These are phyloP conservation scores for Agriopis leucophaearia DNA, from an alignment of 2,888 invertebrate genomes.

Conservation along the genomic window DNA sequence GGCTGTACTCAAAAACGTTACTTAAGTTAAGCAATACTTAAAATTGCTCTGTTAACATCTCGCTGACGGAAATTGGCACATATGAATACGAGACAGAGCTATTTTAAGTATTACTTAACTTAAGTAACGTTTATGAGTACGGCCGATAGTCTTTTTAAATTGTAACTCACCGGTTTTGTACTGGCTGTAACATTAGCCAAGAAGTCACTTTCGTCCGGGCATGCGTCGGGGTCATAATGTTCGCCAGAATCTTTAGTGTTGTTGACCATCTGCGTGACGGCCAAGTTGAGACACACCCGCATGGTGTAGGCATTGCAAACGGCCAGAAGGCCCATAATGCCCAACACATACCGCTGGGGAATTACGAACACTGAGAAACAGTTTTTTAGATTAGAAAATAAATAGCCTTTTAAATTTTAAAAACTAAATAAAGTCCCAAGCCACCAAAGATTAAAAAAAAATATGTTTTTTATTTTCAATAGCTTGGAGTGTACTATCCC, in stretches of 20 bases:
- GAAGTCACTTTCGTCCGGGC: conserved; percentile 72
- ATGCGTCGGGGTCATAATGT: conserved; percentile 73
- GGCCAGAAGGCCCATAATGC: conserved; percentile 91
- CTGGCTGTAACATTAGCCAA: conserved; percentile 71
- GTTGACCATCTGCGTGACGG: conserved; percentile 89
- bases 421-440: no score
- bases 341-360: conserved; percentile 90
- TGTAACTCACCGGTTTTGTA: conserved; percentile 68
- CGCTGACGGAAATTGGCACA: no score
- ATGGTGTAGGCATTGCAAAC: conserved; percentile 92
- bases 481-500: no score
- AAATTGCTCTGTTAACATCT: no score
- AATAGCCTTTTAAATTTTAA: no score
- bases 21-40: no score
- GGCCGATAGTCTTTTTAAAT: not conserved
- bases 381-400: conserved; percentile 50
- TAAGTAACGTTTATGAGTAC: no score
- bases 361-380: conserved; percentile 86
- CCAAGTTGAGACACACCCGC: conserved; percentile 90
- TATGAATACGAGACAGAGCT: no score
- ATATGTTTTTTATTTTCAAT: no score
- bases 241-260: conserved; percentile 69
- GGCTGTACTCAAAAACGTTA: no score
- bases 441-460: not conserved
- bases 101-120: no score